Evolutionary conservation across 2,797 vertebrate genomes (phyloP), one percentile per base, ranked within the genome.

Genomic region (Astyanax mexicanus): DNA sequence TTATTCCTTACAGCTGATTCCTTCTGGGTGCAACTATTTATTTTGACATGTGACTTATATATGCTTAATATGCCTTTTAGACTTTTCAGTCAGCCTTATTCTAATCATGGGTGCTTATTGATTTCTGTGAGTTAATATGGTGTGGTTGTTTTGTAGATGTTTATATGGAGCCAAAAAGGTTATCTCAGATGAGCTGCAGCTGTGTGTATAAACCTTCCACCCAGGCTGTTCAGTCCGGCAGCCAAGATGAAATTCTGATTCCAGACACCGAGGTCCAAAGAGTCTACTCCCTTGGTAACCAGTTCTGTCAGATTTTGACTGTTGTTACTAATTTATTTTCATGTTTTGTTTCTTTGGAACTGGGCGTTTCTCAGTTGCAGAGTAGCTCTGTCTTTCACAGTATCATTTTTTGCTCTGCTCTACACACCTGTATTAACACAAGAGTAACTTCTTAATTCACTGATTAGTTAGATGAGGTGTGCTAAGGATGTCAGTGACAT

Each of bases 201-300:
- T 86, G 88, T 79, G 83, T 90, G 70, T 95, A 90, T 79, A 93
- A 88, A 75, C 93, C 93, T 0, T 89, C 89, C 61, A 29, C 51
- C 0, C 54, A 89, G 11, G 19, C 76, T 72, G 82, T 84, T 80
- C 84, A 78, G 17, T 65, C 83, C 5, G 71, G 55, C 13, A 84
- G 65, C 77, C 87, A 75, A 49, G 89, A 95, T 66, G 89, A 93
- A 79, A 68, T 95, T 66, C 77, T 90, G 0, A 90, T 95, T 73
- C 86, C 91, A 15, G 91, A 91, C 69, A 84, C 83, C 17, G 94
- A 94, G 80, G 83, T 94, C 29, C 88, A 88, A 71, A 90, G 90
- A 80, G 75, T 95, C 74, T 80, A 89, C 15, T 29, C 74, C 12
- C 78, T 90, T 10, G 93, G 94, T 95, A 86, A 85, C 84, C 71